Evolutionary conservation across 2,888 invertebrate genomes (phyloP).

Genomic region (Dasypolia templi): DNA sequence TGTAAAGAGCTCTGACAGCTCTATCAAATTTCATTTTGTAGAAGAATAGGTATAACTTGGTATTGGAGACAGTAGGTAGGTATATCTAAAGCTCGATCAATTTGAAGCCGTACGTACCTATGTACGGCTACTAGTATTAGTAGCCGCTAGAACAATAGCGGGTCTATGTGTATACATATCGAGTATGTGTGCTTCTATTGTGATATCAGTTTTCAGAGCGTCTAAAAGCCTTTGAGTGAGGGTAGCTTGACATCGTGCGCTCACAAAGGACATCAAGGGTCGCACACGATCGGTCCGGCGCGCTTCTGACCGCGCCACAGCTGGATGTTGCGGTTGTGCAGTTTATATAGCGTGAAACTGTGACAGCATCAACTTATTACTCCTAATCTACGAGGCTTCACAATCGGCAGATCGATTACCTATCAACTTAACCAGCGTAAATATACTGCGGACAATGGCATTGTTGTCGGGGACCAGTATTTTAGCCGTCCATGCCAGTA

Average conservation of each 20-base stretch:
- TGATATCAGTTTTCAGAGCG: slow-evolving; percentile 42
- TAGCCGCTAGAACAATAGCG: slow-evolving; percentile 1
- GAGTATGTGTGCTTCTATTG: slow-evolving; percentile 17
- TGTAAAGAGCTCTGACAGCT: too few species aligned
- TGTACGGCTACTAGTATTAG: too few species aligned
- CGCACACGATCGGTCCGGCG: slow-evolving; percentile 16
- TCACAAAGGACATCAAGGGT: slow-evolving; percentile 37
- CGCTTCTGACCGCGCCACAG: background rate
- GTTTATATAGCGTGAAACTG: slow-evolving; percentile 9
- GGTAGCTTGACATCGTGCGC: slow-evolving; percentile 16
- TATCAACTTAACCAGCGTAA: slow-evolving; percentile 9
- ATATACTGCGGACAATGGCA: slow-evolving; percentile 1
- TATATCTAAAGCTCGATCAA: background rate
- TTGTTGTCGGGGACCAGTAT: too few species aligned
- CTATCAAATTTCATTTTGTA: background rate
- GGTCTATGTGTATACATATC: background rate
- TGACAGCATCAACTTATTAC: slow-evolving; percentile 21
- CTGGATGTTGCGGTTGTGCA: background rate
- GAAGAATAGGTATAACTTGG: background rate
- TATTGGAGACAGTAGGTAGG: background rate
- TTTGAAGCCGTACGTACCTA: background rate
- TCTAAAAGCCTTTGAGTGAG: slow-evolving; percentile 39
- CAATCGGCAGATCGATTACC: slow-evolving; percentile 6
- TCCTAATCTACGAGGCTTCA: slow-evolving; percentile 1
- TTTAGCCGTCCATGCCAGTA: background rate